Percentiles rank a stretch among this genome's conserved stretches.
Conservation (phyloP, 2,797 vertebrate genomes). For the Microcaecilia unicolor region DNA sequence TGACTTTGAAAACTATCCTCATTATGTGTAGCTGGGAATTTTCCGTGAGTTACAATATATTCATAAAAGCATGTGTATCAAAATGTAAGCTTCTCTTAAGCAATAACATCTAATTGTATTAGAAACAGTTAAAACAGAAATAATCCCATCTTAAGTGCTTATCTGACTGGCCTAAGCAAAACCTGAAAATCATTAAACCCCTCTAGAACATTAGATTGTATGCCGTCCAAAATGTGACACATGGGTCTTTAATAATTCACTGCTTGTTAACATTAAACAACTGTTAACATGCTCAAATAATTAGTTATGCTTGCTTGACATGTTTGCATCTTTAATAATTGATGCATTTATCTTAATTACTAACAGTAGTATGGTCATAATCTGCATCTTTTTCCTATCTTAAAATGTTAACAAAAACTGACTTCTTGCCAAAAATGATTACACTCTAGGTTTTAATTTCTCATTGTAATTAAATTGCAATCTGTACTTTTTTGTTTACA, state of each 20-base stretch:
- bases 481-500: conserved; percentile 71
- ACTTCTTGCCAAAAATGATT: conserved; percentile 85
- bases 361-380: conserved; percentile 87
- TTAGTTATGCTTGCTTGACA: conserved; percentile 99
- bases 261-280: conserved; percentile 98
- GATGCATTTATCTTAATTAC: conserved; percentile 99
- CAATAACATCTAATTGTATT: conserved; percentile 47
- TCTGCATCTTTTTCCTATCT: conserved; percentile 75
- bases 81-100: conserved; percentile 27
- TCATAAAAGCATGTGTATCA: conserved; percentile 22
- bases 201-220: conserved; percentile 72
- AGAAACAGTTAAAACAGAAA: conserved; percentile 53
- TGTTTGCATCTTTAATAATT: conserved; percentile 99
- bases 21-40: too few relatives aligned
- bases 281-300: conserved; percentile 99
- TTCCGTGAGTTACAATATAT: conserved; percentile 11
- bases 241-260: conserved; percentile 96
- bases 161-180: conserved; percentile 50
- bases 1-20: too few relatives aligned
- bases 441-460: conserved; percentile 94
- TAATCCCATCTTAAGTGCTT: conserved; percentile 53
- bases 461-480: conserved; percentile 84
- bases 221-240: conserved; percentile 82
- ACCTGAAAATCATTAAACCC: conserved; percentile 54
- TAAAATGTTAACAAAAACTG: conserved; percentile 76